Conservation (phyloP, 2,888 invertebrate species). For the Xanthia togata region DNA sequence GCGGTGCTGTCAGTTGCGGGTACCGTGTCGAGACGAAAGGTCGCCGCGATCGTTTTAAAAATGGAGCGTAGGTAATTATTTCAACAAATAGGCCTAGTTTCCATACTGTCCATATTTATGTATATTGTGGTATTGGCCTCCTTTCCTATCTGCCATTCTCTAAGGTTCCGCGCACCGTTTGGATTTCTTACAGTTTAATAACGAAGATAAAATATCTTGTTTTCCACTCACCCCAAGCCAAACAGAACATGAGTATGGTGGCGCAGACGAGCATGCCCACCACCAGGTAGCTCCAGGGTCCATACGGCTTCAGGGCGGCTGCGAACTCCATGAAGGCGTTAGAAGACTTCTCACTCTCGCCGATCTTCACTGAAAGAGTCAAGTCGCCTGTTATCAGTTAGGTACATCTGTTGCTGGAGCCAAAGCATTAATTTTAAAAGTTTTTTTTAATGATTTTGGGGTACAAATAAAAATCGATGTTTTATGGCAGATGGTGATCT, state of each 20-base stretch:
- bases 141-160: background rate
- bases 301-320: constrained; percentile 92
- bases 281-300: constrained; percentile 94
- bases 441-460: background rate
- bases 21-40: too few relatives aligned
- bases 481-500: background rate
- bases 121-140: too few relatives aligned
- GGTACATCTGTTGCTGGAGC: constrained; percentile 46
- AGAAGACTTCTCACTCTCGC: constrained; percentile 84
- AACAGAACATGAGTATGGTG: constrained; percentile 92
- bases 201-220: background rate
- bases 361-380: constrained; percentile 86
- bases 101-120: too few relatives aligned
- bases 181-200: background rate
- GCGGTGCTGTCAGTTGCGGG: too few relatives aligned
- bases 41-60: too few relatives aligned
- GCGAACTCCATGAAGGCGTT: constrained; percentile 88
- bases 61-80: too few relatives aligned
- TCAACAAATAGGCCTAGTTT: too few relatives aligned
- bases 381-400: constrained; percentile 73
- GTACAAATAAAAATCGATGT: background rate
- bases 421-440: background rate
- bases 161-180: background rate
- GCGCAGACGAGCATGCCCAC: constrained; percentile 93
- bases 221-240: constrained; percentile 91